Conservation (phyloP, 2,888 invertebrate genomes). For the Cistogaster globosa region DNA sequence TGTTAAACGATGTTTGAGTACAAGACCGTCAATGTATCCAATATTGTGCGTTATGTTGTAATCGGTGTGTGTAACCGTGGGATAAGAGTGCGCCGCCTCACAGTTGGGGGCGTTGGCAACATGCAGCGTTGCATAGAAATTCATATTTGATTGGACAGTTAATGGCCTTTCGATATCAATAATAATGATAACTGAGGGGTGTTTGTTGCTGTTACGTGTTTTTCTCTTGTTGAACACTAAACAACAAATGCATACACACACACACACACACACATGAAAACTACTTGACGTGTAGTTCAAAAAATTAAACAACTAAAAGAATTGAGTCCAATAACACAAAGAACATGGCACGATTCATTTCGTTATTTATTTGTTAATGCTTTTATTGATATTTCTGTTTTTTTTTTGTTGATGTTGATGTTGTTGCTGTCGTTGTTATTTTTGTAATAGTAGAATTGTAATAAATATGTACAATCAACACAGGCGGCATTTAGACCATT, state of each 20-base stretch:
- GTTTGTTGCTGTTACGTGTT: constrained; percentile 63
- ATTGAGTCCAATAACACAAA: constrained; percentile 16
- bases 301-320: not conserved
- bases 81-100: constrained; percentile 74
- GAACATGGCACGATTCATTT: constrained; percentile 57
- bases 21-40: constrained; percentile 12
- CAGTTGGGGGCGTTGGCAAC: constrained; percentile 80
- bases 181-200: constrained; percentile 69
- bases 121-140: constrained; percentile 79
- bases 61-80: constrained; percentile 54
- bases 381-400: not conserved
- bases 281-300: not conserved
- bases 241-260: constrained; percentile 42
- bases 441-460: constrained; percentile 73
- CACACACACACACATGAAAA: too few relatives aligned
- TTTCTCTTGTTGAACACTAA: constrained; percentile 58
- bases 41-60: constrained; percentile 18
- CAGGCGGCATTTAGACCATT: constrained; percentile 82
- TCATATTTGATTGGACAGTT: constrained; percentile 78
- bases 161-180: constrained; percentile 73
- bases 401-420: not conserved
- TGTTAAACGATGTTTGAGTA: constrained; percentile 31
- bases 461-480: constrained; percentile 81
- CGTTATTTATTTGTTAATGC: constrained; percentile 24
- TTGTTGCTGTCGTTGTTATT: not conserved